phyloP scores from a whole-genome alignment of 1,140 invertebrate species.

The Drosophila parvula region DNA sequence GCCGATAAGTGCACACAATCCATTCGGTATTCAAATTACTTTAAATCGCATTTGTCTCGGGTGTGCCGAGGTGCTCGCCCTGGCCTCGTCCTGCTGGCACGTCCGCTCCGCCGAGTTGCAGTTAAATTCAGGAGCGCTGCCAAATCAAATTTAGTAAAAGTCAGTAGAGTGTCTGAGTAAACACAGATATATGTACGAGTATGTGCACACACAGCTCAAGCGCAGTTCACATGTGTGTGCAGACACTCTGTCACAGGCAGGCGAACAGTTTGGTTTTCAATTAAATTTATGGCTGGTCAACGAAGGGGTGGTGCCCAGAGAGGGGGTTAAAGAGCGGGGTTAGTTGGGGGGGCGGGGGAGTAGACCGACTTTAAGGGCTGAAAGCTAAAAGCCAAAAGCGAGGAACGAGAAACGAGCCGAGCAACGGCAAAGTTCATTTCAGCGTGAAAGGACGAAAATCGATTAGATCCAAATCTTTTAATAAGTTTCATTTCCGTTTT shows the following conservation, averaged over 20 bases:
- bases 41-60: constrained; percentile 79
- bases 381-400: constrained; percentile 36
- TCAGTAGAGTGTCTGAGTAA: constrained; percentile 34
- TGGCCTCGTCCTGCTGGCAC: constrained; percentile 32
- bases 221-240: neutral
- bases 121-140: constrained; percentile 54
- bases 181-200: constrained; percentile 33
- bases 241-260: constrained; percentile 68
- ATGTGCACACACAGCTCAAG: constrained; percentile 3
- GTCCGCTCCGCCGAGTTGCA: constrained; percentile 58
- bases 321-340: neutral
- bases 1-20: constrained; percentile 77
- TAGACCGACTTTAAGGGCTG: constrained; percentile 58
- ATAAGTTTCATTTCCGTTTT: constrained; percentile 83
- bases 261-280: constrained; percentile 73
- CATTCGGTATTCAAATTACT: constrained; percentile 81
- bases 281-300: constrained; percentile 78
- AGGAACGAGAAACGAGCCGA: constrained; percentile 25
- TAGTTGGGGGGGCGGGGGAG: constrained; percentile 20
- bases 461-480: constrained; percentile 84
- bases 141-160: constrained; percentile 78
- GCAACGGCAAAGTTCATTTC: constrained; percentile 72
- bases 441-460: constrained; percentile 81
- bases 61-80: constrained; percentile 49
- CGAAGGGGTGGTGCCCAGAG: constrained; percentile 8